Evolutionary conservation across 2,113 vertebrate species (phyloP).

Genomic region (Uropsilus gracilis): DNA sequence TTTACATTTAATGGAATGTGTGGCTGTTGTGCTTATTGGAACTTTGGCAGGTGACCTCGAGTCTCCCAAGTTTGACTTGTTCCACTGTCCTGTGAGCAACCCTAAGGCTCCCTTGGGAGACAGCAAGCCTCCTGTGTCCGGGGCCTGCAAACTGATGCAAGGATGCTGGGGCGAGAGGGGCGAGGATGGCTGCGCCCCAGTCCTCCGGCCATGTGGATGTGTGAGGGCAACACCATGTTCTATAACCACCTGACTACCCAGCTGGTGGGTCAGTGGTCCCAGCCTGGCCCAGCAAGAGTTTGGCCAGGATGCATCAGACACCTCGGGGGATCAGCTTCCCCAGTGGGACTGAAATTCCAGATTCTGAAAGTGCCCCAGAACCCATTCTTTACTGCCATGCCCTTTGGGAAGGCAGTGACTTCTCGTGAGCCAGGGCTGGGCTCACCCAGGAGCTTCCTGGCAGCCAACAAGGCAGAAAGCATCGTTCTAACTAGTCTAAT

Average conservation of each 20-base stretch:
- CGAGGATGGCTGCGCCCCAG: not conserved
- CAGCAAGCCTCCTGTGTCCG: not conserved
- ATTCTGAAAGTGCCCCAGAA: not conserved
- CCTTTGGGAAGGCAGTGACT: constrained; percentile 61
- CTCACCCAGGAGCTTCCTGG: constrained; percentile 70
- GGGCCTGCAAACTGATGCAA: not conserved
- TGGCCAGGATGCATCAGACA: not conserved
- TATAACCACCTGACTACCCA: accelerated
- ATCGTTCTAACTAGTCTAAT: constrained; percentile 72
- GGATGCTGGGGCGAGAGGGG: too few relatives aligned
- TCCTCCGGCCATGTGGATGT: accelerated
- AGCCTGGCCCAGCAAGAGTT: accelerated
- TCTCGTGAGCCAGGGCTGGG: constrained; percentile 51
- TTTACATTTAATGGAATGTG: not conserved
- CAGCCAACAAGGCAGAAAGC: constrained; percentile 75
- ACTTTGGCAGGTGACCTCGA: not conserved
- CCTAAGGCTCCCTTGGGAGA: not conserved
- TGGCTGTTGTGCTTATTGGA: not conserved
- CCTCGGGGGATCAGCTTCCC: not conserved
- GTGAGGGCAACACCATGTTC: accelerated
- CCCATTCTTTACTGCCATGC: not conserved
- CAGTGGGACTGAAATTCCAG: not conserved
- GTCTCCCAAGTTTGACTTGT: not conserved
- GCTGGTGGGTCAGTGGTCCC: not conserved
- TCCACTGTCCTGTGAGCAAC: accelerated